Conservation (phyloP, 2,888 invertebrate genomes). For the Tenthredo amoena region DNA sequence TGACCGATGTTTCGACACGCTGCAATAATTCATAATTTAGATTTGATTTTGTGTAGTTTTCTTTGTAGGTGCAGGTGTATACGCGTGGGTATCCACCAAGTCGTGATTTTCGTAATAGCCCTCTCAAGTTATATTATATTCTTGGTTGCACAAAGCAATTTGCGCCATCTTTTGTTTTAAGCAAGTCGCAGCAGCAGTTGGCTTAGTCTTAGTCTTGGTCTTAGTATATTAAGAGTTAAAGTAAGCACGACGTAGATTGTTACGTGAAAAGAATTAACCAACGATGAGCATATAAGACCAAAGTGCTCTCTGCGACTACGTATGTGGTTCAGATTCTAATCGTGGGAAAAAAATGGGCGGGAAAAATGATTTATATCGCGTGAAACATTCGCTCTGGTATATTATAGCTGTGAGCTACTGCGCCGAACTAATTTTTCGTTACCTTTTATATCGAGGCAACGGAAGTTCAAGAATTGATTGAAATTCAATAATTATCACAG, state of each 20-base stretch:
- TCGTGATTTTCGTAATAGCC: slow-evolving; percentile 51
- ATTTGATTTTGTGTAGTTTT: slow-evolving; percentile 15
- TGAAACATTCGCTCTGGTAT: slow-evolving; percentile 17
- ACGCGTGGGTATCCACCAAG: background rate
- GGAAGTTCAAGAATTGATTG: background rate
- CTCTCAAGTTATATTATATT: slow-evolving; percentile 40
- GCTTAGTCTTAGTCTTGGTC: background rate
- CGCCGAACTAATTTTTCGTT: background rate
- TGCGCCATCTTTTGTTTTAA: slow-evolving; percentile 50
- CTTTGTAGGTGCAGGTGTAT: background rate
- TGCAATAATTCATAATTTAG: slow-evolving; percentile 39
- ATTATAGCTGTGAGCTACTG: too few species aligned
- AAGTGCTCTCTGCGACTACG: background rate
- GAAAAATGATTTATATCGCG: slow-evolving; percentile 51
- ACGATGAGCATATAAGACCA: slow-evolving; percentile 33
- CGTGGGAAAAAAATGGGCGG: slow-evolving; percentile 49
- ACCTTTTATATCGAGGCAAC: background rate
- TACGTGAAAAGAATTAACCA: slow-evolving; percentile 44
- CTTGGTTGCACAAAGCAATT: slow-evolving; percentile 50
- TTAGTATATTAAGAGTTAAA: background rate
- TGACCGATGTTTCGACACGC: slow-evolving; percentile 22
- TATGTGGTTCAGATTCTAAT: slow-evolving; percentile 47
- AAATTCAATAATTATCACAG: background rate
- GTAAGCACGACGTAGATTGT: slow-evolving; percentile 31
- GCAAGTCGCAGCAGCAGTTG: slow-evolving; percentile 19